phyloP scores from a whole-genome alignment of 1,140 invertebrate species.

The Elysia chlorotica region DNA sequence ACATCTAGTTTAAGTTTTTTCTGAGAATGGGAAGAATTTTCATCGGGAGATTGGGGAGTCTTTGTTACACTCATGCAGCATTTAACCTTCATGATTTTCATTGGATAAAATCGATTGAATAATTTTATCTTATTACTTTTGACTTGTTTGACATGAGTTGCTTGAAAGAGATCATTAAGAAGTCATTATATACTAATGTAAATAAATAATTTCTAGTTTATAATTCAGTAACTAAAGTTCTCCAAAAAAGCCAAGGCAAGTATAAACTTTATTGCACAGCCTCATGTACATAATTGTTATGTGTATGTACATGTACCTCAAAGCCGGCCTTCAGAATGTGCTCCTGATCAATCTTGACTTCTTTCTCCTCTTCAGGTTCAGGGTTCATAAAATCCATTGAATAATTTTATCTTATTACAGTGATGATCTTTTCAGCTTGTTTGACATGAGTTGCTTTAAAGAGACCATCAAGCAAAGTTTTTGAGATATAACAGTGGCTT shows the following conservation, averaged over 20 bases:
- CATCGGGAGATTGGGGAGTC: too few relatives aligned
- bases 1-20: too few relatives aligned
- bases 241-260: background rate
- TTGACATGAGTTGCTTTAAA: background rate
- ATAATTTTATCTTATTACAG: too few relatives aligned
- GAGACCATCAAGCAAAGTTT: background rate
- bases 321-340: background rate
- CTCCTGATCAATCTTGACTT: background rate
- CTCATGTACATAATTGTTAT: background rate
- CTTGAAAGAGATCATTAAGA: background rate
- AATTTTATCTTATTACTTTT: too few relatives aligned
- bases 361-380: background rate
- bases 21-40: too few relatives aligned
- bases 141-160: background rate
- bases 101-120: too few relatives aligned
- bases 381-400: background rate
- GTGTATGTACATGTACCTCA: background rate
- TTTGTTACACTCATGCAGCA: too few relatives aligned
- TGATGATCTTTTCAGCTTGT: background rate
- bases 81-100: too few relatives aligned
- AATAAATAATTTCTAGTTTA: background rate
- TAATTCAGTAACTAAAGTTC: background rate
- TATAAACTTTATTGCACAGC: background rate
- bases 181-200: background rate
- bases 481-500: too few relatives aligned